Conservation (phyloP, 2,113 vertebrate genomes). For the Varanus salvator region DNA sequence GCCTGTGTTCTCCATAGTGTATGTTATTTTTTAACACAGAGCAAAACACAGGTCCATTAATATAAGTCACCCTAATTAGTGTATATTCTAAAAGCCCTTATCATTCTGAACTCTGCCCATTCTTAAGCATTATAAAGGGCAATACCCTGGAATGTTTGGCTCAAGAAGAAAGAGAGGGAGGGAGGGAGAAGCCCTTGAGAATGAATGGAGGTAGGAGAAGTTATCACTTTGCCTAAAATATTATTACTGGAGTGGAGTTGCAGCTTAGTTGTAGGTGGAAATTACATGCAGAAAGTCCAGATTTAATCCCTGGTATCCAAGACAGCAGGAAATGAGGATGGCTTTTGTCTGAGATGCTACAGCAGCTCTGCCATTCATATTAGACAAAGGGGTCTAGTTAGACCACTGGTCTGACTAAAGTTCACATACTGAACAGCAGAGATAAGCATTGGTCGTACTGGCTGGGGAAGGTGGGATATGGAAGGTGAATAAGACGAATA, state of each 20-base stretch:
- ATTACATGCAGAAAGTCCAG: neutral
- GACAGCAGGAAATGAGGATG: neutral
- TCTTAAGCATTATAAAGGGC: slow-evolving; percentile 6
- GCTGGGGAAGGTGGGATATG: no score
- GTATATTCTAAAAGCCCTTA: neutral
- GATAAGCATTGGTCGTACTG: neutral
- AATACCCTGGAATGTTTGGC: slow-evolving; percentile 4
- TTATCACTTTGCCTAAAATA: neutral
- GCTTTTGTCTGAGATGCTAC: neutral
- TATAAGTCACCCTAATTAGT: slow-evolving; percentile 21
- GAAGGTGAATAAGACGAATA: no score
- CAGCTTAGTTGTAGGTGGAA: neutral
- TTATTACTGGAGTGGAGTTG: no score
- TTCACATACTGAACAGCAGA: neutral
- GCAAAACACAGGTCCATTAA: neutral
- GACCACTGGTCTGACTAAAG: neutral
- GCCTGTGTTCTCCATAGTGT: neutral
- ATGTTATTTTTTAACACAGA: slow-evolving; percentile 3
- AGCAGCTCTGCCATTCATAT: neutral
- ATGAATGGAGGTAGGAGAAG: slow-evolving; percentile 21
- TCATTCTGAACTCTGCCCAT: neutral
- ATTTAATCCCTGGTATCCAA: no score
- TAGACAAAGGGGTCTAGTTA: neutral
- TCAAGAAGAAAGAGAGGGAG: slow-evolving; percentile 9
- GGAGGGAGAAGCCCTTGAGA: slow-evolving; percentile 2